These are phyloP conservation scores for Dicrostonyx torquatus DNA, from an alignment of 2,797 vertebrate species.

Conservation along the genomic window DNA sequence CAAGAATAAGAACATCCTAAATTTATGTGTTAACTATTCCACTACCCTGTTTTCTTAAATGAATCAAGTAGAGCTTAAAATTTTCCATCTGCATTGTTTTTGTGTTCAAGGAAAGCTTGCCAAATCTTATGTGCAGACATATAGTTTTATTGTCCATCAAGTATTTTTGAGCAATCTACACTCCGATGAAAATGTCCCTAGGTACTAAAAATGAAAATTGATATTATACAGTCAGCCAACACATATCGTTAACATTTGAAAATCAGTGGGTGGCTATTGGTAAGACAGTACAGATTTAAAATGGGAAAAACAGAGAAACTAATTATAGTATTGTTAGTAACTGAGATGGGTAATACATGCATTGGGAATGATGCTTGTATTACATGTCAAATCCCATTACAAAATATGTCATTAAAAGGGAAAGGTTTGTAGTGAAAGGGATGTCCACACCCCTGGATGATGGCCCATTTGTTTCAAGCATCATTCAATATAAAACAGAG, in stretches of 20 bases:
- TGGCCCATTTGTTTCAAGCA: slow-evolving; percentile 61
- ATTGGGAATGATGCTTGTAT: slow-evolving; percentile 63
- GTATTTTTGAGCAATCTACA: background rate
- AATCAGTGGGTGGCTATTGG: slow-evolving; percentile 33
- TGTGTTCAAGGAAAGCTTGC: slow-evolving; percentile 44
- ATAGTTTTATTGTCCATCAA: slow-evolving; percentile 36
- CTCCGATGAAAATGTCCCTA: slow-evolving; percentile 49
- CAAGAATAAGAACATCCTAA: slow-evolving; percentile 2
- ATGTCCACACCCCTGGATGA: slow-evolving; percentile 68
- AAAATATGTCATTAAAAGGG: slow-evolving; percentile 63
- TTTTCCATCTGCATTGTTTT: slow-evolving; percentile 58
- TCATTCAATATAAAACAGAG: slow-evolving; percentile 62
- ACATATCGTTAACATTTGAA: slow-evolving; percentile 54
- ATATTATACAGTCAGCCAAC: background rate
- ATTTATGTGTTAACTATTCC: slow-evolving; percentile 11
- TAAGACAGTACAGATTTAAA: slow-evolving; percentile 52
- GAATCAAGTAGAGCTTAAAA: background rate
- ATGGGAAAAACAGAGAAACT: slow-evolving; percentile 37
- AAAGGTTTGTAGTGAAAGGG: slow-evolving; percentile 60
- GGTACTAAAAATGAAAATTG: slow-evolving; percentile 57
- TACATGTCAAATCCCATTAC: slow-evolving; percentile 71
- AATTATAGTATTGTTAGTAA: slow-evolving; percentile 42
- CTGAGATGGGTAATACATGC: slow-evolving; percentile 51
- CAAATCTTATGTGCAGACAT: slow-evolving; percentile 38
- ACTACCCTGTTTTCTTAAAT: background rate